phyloP scores from a whole-genome alignment of 2,113 vertebrate genomes.

The Boleophthalmus pectinirostris region DNA sequence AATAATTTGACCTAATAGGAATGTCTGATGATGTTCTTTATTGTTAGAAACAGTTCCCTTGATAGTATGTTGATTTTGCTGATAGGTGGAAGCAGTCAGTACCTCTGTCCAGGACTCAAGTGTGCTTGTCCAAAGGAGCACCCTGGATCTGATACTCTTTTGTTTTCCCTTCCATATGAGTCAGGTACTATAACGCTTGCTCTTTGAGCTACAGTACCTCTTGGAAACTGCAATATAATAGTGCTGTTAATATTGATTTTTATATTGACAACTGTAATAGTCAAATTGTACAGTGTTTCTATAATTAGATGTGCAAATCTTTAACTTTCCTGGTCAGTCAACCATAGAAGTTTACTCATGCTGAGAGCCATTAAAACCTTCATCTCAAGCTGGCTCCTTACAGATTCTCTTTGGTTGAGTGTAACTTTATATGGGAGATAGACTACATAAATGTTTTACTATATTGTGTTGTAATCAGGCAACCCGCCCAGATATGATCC shows the following conservation, averaged over 20 bases:
- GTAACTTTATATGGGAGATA: not conserved
- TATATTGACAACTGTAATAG: not conserved
- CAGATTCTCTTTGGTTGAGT: not conserved
- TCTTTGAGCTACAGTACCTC: not conserved
- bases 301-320: not conserved
- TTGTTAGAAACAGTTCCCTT: not conserved
- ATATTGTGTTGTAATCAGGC: constrained; percentile 78
- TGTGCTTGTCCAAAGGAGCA: constrained; percentile 97
- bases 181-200: constrained; percentile 79
- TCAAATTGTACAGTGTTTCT: not conserved
- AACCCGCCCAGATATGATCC: constrained; percentile 95
- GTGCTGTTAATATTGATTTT: not conserved
- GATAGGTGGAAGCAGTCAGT: constrained; percentile 97
- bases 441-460: constrained; percentile 15
- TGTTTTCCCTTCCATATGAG: constrained; percentile 99
- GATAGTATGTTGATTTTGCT: constrained; percentile 17
- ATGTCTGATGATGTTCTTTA: not conserved
- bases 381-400: not conserved
- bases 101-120: constrained; percentile 98
- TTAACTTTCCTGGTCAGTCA: constrained; percentile 2
- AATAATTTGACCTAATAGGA: not conserved
- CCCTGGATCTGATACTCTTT: constrained; percentile 96
- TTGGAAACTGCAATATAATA: not conserved
- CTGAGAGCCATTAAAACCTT: constrained; percentile 24
- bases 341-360: constrained; percentile 13